phyloP scores from a whole-genome alignment of 2,113 vertebrate genomes.

The Nematolebias whitei region DNA sequence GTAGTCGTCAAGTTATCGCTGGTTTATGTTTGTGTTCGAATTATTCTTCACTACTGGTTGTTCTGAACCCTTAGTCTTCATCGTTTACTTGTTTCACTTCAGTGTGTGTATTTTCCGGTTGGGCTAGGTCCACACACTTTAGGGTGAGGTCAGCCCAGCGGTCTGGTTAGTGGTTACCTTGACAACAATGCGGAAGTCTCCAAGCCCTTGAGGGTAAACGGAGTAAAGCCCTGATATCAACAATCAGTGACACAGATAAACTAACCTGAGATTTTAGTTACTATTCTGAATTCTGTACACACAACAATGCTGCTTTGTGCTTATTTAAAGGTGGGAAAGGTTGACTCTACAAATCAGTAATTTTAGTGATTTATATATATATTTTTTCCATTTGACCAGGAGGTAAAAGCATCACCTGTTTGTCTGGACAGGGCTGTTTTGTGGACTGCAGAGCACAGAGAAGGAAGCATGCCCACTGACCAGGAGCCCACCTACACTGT shows the following conservation, averaged over 20 bases:
- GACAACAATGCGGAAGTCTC: constrained; percentile 40
- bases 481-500: constrained; percentile 70
- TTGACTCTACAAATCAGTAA: background rate
- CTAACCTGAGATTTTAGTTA: background rate
- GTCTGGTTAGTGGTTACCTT: constrained; percentile 25
- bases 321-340: constrained; percentile 2
- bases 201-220: no score
- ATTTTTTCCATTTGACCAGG: background rate
- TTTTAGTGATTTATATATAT: background rate
- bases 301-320: no score
- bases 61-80: background rate
- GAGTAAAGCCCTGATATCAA: background rate
- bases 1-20: background rate
- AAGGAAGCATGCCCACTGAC: constrained; percentile 72
- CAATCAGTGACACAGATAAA: background rate
- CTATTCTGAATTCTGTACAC: no score
- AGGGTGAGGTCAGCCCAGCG: background rate
- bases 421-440: background rate
- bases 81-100: background rate
- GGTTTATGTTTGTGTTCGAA: no score
- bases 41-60: background rate
- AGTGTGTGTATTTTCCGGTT: background rate
- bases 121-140: background rate
- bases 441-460: constrained; percentile 3
- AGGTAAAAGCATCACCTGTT: background rate